Conservation (phyloP, 2,797 vertebrate genomes). For the Pipistrellus kuhlii region DNA sequence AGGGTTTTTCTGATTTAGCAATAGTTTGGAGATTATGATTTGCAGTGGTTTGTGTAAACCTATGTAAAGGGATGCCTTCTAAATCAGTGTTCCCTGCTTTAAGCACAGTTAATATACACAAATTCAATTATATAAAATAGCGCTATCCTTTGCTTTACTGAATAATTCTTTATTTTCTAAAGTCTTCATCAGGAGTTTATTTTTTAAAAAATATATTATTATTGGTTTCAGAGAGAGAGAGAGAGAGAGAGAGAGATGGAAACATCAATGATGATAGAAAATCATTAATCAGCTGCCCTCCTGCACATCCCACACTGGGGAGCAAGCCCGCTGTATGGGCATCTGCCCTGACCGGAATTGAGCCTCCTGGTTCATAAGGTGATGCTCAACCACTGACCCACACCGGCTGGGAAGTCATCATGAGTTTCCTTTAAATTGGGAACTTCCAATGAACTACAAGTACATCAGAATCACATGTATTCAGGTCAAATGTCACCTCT, state of each 20-base stretch:
- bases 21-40: background rate
- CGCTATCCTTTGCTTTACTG: background rate
- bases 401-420: background rate
- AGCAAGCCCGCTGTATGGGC: background rate
- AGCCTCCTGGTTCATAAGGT: background rate
- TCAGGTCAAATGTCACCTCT: background rate
- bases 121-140: background rate
- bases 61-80: background rate
- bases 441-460: background rate
- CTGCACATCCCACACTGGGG: background rate
- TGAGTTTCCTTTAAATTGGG: background rate
- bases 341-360: background rate
- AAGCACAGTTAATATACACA: background rate
- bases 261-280: background rate
- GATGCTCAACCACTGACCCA: background rate
- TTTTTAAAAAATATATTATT: background rate
- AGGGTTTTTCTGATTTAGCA: background rate
- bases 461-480: background rate
- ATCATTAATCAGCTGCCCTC: background rate
- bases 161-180: background rate
- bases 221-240: background rate
- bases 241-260: background rate
- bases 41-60: constrained; percentile 31
- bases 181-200: background rate
- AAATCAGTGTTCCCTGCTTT: background rate